These are phyloP conservation scores for Tichodroma muraria DNA, from an alignment of 2,113 vertebrate species.

Conservation along the genomic window DNA sequence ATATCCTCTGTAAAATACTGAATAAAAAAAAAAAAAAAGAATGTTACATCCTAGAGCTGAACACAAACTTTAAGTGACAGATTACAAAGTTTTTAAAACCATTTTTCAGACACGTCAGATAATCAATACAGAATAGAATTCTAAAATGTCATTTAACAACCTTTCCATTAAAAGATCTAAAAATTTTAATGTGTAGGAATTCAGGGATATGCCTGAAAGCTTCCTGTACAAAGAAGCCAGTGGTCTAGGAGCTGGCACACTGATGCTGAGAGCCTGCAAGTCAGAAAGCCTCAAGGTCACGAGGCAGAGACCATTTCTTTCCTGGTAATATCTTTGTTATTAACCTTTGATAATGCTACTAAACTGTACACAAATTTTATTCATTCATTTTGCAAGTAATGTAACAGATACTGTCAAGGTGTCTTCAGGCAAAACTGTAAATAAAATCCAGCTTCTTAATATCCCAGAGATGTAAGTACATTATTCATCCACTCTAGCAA, in stretches of 20 bases:
- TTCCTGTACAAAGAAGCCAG: not conserved
- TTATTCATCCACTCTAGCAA: not conserved
- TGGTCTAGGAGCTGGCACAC: not conserved
- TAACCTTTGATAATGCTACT: not conserved
- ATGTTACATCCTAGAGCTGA: not conserved
- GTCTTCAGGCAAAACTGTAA: not conserved
- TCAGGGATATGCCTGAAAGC: not conserved
- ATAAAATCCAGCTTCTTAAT: not conserved
- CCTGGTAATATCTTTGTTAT: not conserved
- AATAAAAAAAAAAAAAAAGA: not conserved
- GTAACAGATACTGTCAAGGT: not conserved
- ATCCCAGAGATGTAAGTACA: not conserved
- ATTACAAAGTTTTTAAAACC: not conserved
- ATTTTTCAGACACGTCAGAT: not conserved
- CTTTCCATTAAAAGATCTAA: not conserved
- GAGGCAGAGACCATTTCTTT: not conserved
- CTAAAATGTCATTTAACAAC: not conserved
- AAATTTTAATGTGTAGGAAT: not conserved
- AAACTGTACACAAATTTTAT: not conserved
- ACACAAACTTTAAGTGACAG: not conserved
- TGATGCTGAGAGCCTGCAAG: not conserved
- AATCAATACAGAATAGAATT: not conserved
- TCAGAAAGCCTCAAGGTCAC: not conserved
- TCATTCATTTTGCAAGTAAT: not conserved
- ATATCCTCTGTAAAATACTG: not conserved